Percentiles rank a stretch among this genome's conserved stretches.
These are phyloP conservation scores for Agrilus mali DNA, from an alignment of 2,888 invertebrate species.

Conservation along the genomic window DNA sequence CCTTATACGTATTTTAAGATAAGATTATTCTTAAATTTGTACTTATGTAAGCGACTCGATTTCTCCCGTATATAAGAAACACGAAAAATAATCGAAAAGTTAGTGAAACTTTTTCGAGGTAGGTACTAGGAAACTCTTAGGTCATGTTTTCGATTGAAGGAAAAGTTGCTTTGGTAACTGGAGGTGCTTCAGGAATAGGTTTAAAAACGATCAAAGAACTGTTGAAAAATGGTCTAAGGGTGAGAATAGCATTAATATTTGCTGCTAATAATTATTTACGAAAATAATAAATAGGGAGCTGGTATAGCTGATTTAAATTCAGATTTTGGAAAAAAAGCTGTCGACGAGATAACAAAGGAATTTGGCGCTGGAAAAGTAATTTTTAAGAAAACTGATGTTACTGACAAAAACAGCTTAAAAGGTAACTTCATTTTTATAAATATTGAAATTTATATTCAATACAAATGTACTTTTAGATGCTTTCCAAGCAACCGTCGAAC, in stretches of 20 bases:
- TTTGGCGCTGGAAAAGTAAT: conserved; percentile 52
- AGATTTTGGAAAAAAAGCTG: conserved; percentile 43
- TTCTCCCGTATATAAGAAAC: too few species aligned
- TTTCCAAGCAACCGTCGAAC: too few species aligned
- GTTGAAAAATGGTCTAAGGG: conserved; percentile 13
- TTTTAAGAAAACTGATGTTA: conserved; percentile 56
- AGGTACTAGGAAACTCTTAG: background rate
- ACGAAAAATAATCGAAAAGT: too few species aligned
- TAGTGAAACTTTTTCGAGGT: too few species aligned
- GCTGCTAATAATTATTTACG: conserved; percentile 2
- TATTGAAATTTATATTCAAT: too few species aligned
- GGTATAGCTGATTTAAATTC: conserved; percentile 12
- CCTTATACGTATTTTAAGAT: too few species aligned
- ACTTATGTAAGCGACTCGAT: too few species aligned
- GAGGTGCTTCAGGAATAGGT: conserved; percentile 19
- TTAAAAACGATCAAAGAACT: conserved; percentile 13
- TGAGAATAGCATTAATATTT: conserved; percentile 4
- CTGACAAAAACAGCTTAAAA: conserved; percentile 57
- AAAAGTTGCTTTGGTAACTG: conserved; percentile 20
- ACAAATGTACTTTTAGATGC: too few species aligned
- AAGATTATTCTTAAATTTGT: too few species aligned
- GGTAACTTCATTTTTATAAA: conserved; percentile 28
- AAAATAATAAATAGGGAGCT: conserved; percentile 11
- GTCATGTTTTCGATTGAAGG: conserved; percentile 8
- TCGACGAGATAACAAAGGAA: conserved; percentile 44